Conservation (phyloP, 2,113 vertebrate species). For the Spea multiplicata region DNA sequence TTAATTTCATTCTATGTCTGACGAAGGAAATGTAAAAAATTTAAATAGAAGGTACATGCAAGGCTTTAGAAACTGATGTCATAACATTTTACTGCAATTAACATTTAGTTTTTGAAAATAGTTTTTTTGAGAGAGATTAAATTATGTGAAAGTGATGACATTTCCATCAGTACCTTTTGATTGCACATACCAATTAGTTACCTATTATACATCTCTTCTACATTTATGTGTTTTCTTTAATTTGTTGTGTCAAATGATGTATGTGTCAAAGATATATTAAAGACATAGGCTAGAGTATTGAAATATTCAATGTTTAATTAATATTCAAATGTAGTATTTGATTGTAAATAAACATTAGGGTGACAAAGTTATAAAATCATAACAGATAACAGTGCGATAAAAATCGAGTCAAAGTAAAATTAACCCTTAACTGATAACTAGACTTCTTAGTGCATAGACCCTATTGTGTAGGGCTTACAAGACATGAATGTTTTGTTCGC, state of each 20-base stretch:
- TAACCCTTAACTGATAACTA: no score
- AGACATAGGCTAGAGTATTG: neutral
- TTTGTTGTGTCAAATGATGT: neutral
- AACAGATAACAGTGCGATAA: no score
- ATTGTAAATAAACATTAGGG: neutral
- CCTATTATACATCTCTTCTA: neutral
- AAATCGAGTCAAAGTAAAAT: no score
- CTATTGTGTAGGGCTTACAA: no score
- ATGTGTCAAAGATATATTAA: neutral
- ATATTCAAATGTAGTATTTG: neutral
- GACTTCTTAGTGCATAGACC: no score
- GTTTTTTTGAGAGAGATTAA: constrained; percentile 2
- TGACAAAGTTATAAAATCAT: no score
- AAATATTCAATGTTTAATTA: neutral
- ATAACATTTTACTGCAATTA: constrained; percentile 20
- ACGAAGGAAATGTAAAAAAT: constrained; percentile 2
- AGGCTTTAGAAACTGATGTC: neutral
- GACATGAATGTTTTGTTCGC: no score
- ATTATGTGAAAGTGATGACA: constrained; percentile 16
- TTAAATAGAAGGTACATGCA: neutral
- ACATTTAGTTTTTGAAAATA: constrained; percentile 3
- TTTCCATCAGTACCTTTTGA: constrained; percentile 20
- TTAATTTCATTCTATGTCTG: neutral
- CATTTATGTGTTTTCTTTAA: constrained; percentile 4
- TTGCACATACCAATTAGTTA: constrained; percentile 25